Percentiles rank a stretch among this genome's conserved stretches.
phyloP scores from a whole-genome alignment of 1,140 invertebrate genomes.

The Drosophila truncata region DNA sequence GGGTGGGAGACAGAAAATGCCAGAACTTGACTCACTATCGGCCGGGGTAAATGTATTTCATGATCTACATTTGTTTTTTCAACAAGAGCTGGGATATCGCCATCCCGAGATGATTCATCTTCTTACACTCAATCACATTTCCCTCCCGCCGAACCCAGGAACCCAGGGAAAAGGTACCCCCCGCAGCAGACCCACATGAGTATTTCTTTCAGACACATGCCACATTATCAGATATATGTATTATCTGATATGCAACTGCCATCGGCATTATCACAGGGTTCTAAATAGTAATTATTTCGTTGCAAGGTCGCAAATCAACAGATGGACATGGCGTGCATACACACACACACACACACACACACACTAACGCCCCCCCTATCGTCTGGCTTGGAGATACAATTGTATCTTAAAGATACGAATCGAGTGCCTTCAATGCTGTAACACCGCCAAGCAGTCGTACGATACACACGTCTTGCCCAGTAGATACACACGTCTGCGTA shows the following conservation, averaged over 20 bases:
- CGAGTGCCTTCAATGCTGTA: slow-evolving; percentile 46
- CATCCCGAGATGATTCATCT: slow-evolving; percentile 30
- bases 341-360: slow-evolving; percentile 5
- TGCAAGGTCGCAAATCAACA: slow-evolving; percentile 62
- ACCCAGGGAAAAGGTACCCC: not conserved
- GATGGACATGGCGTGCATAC: slow-evolving; percentile 35
- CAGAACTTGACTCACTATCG: slow-evolving; percentile 12
- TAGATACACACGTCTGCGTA: slow-evolving; percentile 26
- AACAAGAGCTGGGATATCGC: not conserved
- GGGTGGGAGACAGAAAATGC: not conserved
- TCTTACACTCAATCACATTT: slow-evolving; percentile 15
- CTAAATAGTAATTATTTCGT: slow-evolving; percentile 43
- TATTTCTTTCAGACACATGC: too few species aligned
- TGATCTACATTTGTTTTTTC: not conserved
- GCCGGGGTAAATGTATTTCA: not conserved
- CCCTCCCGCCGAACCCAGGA: not conserved
- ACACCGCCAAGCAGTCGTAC: slow-evolving; percentile 28
- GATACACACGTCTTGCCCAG: slow-evolving; percentile 27
- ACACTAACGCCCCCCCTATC: not conserved
- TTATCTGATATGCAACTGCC: not conserved
- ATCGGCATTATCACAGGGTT: slow-evolving; percentile 16
- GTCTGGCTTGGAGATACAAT: slow-evolving; percentile 18
- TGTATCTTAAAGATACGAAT: slow-evolving; percentile 47
- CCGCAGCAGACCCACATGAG: slow-evolving; percentile 1
- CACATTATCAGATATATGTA: slow-evolving; percentile 11